Evolutionary conservation across 2,888 invertebrate species (phyloP), one percentile per base, ranked within the genome.

Genomic region (Mycalesis mineus): DNA sequence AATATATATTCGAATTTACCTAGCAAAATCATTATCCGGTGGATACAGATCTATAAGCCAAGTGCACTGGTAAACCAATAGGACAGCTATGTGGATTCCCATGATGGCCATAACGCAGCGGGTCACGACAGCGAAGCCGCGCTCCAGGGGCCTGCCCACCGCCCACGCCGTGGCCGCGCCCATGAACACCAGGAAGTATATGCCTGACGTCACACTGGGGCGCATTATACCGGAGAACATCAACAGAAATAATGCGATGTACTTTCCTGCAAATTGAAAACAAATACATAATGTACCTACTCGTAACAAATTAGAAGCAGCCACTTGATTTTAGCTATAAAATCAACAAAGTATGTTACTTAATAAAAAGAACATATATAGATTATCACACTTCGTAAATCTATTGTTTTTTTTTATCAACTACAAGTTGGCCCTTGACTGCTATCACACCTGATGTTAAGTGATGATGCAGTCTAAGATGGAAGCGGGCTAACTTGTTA

Each of bases 101-200:
- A 96, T 93, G 68, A 96, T 92, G n/a, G 93, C 87, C 92, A 94
- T 92, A 11, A 95, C 73, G 65, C 94, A 89, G 53, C 94, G 92
- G 73, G 95, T 91, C 39, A 95, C 75, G 49, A 94, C 89, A 0
- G 95, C 95, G 76, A 96, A 97, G n/a, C 93, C 94, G 63, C 92
- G 91, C 66, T 93, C 92, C 60, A 98, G 88, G 58, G 94, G 92
- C 68, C 92, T 92, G 73, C 95, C 95, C 68, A 95, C 93, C 17
- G 97, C 94, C 96, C 97, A 96, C 88, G 95, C 96, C 1, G 97
- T 97, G 56, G 96, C 95, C 28, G 95, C 92, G 13, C 92, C 92
- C 74, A 98, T 91, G 81, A 98, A 98, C 57, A 95, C 91, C 54
- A 97, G 73, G 84, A 96, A 98, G 83, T 98, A 98, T 44, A 97